Base-by-base conservation (phyloP, 2,113 vertebrate species). In the Pycnonotus jocosus region DNA sequence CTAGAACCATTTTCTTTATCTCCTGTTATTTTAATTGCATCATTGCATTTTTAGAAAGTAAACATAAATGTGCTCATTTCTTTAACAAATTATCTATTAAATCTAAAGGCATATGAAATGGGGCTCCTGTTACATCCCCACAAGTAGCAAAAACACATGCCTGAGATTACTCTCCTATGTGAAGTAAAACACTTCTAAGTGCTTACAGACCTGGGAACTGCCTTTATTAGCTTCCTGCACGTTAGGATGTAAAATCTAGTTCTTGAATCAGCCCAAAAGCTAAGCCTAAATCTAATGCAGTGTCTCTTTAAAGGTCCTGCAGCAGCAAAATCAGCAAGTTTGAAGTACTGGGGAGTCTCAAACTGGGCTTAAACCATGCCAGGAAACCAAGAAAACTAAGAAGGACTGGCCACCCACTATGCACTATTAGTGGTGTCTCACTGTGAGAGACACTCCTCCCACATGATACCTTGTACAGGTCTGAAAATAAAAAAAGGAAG, bases 301-400 rank as follows among this genome's bases (percentile, higher is more conserved):
- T 30, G 33, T 86, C 83, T 86, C 93, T 94, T 95, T 86, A 81
- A 93, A 84, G 65, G 82, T 42, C 19, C 18, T 77, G 58, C 44
- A 91, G 72, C 50, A 91, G 81, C 19, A 40, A 92, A 88, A 95
- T 96, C 78, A 97, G 73, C 85, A 95, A 69, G 61, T 92, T 19
- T 84, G 56, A 90, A 91, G 83, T 80, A 79, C 87, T 87, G 68
- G 61, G 84, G 65, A 93, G 58, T 90, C 79, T 94, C 81, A 95
- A 81, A 65, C 70, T 74, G 38, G 72, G 73, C 76, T 95, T 89
- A 90, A 97, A 96, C 50, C 84, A 95, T 86, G 51, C 76, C 87
- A 87, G 85, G 95, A 97, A 97, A 97, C 94, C 91, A 96, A 92
- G 80, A 95, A 96, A 95, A 97, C 73, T 44, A 91, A 84, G 78